Percentiles rank a stretch among this genome's conserved stretches.
Evolutionary conservation across 64 coral and sea anemone genomes (phyloP).

Genomic region (Pocillopora damicornis): DNA sequence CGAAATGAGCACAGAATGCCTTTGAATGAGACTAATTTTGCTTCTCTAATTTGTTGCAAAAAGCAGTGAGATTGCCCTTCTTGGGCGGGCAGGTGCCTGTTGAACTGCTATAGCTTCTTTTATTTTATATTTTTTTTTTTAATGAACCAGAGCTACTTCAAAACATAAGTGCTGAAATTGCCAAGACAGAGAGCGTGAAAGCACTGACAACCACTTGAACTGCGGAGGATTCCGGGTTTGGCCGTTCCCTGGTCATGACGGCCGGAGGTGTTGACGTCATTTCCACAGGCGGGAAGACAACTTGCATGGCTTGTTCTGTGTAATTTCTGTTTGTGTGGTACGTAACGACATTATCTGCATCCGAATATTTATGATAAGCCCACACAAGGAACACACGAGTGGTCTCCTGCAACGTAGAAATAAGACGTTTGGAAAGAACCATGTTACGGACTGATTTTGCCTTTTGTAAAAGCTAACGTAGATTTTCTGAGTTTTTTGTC

Average conservation of each 20-base stretch:
- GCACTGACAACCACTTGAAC: not conserved
- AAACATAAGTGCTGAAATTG: not conserved
- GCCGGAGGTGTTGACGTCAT: not conserved
- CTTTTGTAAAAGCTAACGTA: too few species aligned
- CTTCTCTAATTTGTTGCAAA: too few species aligned
- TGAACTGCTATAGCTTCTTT: too few species aligned
- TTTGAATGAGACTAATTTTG: too few species aligned
- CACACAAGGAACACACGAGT: constrained; percentile 8
- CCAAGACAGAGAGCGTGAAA: not conserved
- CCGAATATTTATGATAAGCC: constrained; percentile 2
- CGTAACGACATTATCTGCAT: not conserved
- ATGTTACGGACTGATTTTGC: too few species aligned
- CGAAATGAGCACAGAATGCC: too few species aligned
- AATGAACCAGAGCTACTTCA: not conserved
- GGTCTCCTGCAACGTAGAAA: not conserved
- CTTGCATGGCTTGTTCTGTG: not conserved
- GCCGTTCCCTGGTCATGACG: not conserved
- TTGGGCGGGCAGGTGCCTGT: too few species aligned
- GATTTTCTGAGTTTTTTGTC: too few species aligned
- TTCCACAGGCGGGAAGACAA: not conserved
- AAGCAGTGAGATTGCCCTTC: too few species aligned
- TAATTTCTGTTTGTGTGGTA: constrained; percentile 15
- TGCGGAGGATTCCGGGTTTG: not conserved
- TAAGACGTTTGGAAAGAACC: not conserved
- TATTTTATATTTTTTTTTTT: too few species aligned